A percentile compares a stretch with the other conserved stretches of the same genome.
phyloP scores from a whole-genome alignment of 64 coral and sea anemone genomes.

The Trachythela sp. region DNA sequence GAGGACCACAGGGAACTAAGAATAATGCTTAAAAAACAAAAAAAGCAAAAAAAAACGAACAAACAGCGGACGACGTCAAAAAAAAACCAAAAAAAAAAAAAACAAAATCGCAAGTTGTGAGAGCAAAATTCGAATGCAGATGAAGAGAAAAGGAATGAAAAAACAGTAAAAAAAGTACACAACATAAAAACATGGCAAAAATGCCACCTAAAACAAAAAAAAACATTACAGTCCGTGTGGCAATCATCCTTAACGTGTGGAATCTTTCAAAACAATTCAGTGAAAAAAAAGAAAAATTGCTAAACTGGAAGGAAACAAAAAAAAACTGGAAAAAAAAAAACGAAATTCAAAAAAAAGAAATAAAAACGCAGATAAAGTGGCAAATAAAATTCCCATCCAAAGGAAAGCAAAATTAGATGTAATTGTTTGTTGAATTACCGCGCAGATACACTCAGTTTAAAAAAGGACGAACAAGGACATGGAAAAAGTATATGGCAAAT shows the following conservation, averaged over 20 bases:
- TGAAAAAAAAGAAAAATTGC: not conserved
- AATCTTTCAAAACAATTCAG: not conserved
- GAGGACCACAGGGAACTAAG: not conserved
- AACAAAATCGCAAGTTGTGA: not conserved
- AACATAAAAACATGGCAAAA: not conserved
- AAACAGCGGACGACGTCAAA: not conserved
- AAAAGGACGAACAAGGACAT: too few species aligned
- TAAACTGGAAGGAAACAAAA: not conserved
- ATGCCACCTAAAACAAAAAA: not conserved
- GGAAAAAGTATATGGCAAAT: not conserved
- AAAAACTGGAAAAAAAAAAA: too few species aligned
- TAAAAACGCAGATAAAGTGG: not conserved
- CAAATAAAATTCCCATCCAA: not conserved
- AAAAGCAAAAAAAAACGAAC: not conserved
- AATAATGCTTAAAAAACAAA: not conserved
- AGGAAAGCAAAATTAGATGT: not conserved
- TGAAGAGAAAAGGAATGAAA: not conserved
- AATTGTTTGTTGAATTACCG: not conserved
- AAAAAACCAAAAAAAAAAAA: not conserved
- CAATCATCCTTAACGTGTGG: not conserved
- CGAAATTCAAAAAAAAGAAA: not conserved
- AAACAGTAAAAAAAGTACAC: too few species aligned
- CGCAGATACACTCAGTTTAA: not conserved
- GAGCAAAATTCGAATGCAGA: not conserved
- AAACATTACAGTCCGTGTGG: not conserved